Conservation (phyloP, 2,797 vertebrate species). For the Rhinoraja longicauda region DNA sequence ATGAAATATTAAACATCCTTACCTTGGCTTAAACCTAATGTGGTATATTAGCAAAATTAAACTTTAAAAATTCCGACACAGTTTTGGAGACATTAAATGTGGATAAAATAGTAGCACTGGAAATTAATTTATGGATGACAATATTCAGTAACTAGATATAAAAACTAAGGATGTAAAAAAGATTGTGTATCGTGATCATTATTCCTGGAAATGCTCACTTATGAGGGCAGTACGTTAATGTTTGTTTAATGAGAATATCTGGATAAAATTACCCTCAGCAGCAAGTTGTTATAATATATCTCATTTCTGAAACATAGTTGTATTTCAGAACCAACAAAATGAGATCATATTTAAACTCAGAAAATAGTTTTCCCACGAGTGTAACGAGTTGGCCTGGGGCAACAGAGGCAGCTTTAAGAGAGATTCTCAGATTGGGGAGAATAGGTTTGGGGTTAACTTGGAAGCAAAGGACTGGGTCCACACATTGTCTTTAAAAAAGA, state of each 20-base stretch:
- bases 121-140: slow-evolving; percentile 30
- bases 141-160: slow-evolving; percentile 32
- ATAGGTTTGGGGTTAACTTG: neutral
- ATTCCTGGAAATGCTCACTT: slow-evolving; percentile 20
- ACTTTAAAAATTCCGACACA: slow-evolving; percentile 5
- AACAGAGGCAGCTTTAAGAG: neutral
- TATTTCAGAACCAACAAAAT: neutral
- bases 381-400: neutral
- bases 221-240: neutral
- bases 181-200: neutral
- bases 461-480: neutral
- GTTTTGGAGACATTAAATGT: slow-evolving; percentile 17
- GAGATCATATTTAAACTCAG: neutral
- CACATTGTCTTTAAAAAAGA: neutral
- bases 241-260: slow-evolving; percentile 35
- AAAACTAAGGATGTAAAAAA: slow-evolving; percentile 25
- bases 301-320: neutral
- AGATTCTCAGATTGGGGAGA: neutral
- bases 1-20: slow-evolving; percentile 30
- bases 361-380: too few species aligned
- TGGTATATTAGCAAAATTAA: slow-evolving; percentile 22
- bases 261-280: neutral
- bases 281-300: neutral
- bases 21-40: slow-evolving; percentile 23
- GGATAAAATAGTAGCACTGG: slow-evolving; percentile 17